Base-by-base conservation (phyloP, 2,888 invertebrate species). In the Hydropsyche betteni region DNA sequence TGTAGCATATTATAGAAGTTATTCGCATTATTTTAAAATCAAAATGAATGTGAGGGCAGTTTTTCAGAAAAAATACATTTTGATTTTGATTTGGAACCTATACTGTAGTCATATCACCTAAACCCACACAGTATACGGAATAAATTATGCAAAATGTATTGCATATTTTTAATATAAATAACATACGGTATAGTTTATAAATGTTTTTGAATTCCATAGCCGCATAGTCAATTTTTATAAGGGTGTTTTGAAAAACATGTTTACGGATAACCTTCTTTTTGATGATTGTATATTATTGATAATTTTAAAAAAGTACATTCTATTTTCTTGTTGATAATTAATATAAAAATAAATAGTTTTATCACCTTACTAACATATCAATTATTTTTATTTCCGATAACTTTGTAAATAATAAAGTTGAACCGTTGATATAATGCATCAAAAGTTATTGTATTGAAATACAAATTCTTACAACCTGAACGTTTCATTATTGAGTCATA, bases 301-400 rank as follows among this genome's bases (percentile, higher is more conserved):
- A 58, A 58, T 58, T 58, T 6, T 8, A 24, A 58, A 16, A 24
- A 24, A 24, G 16, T 58, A 58, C 58, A 58, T 58, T 16, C 24
- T 58, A 58, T 58, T 16, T 24, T 8, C 14, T 16, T 58, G 58
- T 58, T 58, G 58, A 24, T 8, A 24, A 64, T 36, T 64, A 64
- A 64, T 64, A 64, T 64, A n/a, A 8, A 5, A 58, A 36, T 33
- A 64, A 24, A 64, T 64, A 64, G 64, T 12, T 44, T 44, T 6
- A 64, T 64, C 34, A 64, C 36, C 34, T 36, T 64, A 33, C 36
- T 64, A 36, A 64, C 64, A 64, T 64, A 64, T 64, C 64, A 64
- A 64, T 12, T 64, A 36, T n/a, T 12, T 8, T 36, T 36, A 64
- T 58, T 58, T 58, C 16, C 58, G 24, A 58, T 58, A 24, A 58